Base-by-base conservation (phyloP, 1,140 invertebrate genomes). In the Hormaphis cornu region DNA sequence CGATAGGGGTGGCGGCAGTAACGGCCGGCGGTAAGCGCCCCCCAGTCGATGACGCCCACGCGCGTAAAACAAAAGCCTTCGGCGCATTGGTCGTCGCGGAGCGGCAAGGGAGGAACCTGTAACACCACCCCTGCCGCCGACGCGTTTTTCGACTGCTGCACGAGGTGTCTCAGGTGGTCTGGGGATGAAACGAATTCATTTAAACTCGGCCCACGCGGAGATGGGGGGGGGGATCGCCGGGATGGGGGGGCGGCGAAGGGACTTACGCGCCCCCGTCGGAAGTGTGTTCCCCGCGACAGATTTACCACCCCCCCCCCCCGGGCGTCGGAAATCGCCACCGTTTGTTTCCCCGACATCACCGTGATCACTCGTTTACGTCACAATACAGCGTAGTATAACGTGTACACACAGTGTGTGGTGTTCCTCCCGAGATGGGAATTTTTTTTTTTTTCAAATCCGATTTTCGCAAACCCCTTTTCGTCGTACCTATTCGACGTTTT, bases 51-150 rank as follows among this genome's bases (percentile, higher is more conserved):
- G 44, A 66, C 61, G 42, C 40, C 42, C 61, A 46, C 42, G n/a
- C n/a, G n/a, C n/a, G 61, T 66, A 48, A 66, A 66, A 66, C 61
- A 66, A 66, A 66, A 66, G 61, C 61, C 28, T 33, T 24, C 7
- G 54, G 35, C 35, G 50, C 61, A 66, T 66, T 66, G 61, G 61
- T 66, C 18, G 61, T 6, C 26, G 42, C 18, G 18, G 44, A 12
- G 44, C 28, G 28, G 61, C 44, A 33, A 28, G 42, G 59, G 28
- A 35, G 53, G 14, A 3, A 53, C 14, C 10, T 10, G 2, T 1
- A 26, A n/a, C 18, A 20, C 54, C 20, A n/a, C 33, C 4, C 18
- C 40, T 14, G 16, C 28, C 6, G 4, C 20, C 33, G 20, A 9
- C 9, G 20, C 33, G 53, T 18, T n/a, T n/a, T n/a, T n/a, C 1